Conservation (phyloP, 2,888 invertebrate genomes). For the Cephalotes varians region DNA sequence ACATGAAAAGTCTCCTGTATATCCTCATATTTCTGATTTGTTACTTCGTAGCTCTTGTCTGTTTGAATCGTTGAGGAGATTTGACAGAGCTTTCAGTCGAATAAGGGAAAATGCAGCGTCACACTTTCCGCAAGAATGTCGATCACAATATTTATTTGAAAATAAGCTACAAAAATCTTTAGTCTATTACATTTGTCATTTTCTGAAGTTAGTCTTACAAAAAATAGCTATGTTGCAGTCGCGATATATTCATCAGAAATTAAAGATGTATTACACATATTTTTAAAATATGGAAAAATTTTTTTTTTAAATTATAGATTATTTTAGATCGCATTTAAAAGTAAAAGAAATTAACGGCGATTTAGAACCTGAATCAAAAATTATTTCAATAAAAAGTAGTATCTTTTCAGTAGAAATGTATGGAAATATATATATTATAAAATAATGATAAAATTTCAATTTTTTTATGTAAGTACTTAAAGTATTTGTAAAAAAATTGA, state of each 20-base stretch:
- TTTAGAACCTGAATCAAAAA: too few species aligned
- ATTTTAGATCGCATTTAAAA: too few species aligned
- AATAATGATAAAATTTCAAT: too few species aligned
- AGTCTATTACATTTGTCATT: not conserved
- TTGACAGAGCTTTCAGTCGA: slow-evolving; percentile 34
- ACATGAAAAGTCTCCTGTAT: slow-evolving; percentile 8
- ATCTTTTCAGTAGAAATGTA: too few species aligned
- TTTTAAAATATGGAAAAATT: too few species aligned
- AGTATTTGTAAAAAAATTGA: too few species aligned
- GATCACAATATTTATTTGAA: slow-evolving; percentile 22
- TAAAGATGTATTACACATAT: too few species aligned
- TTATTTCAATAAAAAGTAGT: too few species aligned
- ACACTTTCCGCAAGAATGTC: not conserved
- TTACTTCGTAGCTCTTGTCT: slow-evolving; percentile 21
- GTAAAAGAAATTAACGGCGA: too few species aligned
- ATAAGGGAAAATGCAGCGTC: not conserved
- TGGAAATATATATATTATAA: too few species aligned
- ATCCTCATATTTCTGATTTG: slow-evolving; percentile 34
- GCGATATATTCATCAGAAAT: not conserved
- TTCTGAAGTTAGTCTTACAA: not conserved
- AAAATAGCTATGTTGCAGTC: not conserved
- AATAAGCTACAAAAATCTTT: slow-evolving; percentile 20
- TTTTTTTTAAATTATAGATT: too few species aligned
- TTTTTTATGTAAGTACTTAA: too few species aligned
- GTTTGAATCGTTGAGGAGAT: slow-evolving; percentile 27